Conservation (phyloP, 2,888 invertebrate species). For the Polia nebulosa region DNA sequence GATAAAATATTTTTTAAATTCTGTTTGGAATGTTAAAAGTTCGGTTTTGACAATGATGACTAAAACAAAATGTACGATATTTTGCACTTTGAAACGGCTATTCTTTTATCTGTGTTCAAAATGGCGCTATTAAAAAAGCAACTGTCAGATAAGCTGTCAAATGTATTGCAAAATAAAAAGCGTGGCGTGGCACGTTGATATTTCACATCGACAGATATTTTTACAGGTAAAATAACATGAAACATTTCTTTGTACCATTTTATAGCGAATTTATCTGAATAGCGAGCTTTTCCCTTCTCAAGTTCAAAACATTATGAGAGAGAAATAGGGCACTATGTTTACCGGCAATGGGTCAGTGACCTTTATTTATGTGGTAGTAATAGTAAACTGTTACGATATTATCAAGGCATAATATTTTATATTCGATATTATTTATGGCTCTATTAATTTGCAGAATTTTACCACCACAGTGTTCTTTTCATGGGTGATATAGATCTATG, state of each 20-base stretch:
- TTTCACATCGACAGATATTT: conserved; percentile 48
- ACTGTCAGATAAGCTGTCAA: conserved; percentile 65
- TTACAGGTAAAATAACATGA: conserved; percentile 43
- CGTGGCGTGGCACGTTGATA: conserved; percentile 37
- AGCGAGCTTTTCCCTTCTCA: neutral
- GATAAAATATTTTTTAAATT: conserved; percentile 53
- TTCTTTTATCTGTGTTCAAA: conserved; percentile 56
- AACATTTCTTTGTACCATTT: conserved; percentile 4
- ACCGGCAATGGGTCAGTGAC: conserved; percentile 28
- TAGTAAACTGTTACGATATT: conserved; percentile 45
- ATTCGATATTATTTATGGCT: conserved; percentile 24
- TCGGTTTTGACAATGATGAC: conserved; percentile 40
- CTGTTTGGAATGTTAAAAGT: conserved; percentile 43
- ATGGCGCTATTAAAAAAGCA: conserved; percentile 61
- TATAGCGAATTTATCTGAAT: conserved; percentile 14
- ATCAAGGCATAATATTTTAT: conserved; percentile 41
- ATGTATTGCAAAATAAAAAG: conserved; percentile 61
- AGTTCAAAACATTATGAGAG: conserved; percentile 7
- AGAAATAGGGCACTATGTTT: conserved; percentile 42
- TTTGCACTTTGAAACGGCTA: conserved; percentile 39
- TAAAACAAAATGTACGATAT: conserved; percentile 46
- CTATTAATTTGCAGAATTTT: conserved; percentile 26
- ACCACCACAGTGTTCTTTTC: no score
- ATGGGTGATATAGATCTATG: neutral
- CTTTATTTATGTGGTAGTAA: conserved; percentile 41